phyloP scores from a whole-genome alignment of 2,113 vertebrate genomes.

The Rhinogobius similis region DNA sequence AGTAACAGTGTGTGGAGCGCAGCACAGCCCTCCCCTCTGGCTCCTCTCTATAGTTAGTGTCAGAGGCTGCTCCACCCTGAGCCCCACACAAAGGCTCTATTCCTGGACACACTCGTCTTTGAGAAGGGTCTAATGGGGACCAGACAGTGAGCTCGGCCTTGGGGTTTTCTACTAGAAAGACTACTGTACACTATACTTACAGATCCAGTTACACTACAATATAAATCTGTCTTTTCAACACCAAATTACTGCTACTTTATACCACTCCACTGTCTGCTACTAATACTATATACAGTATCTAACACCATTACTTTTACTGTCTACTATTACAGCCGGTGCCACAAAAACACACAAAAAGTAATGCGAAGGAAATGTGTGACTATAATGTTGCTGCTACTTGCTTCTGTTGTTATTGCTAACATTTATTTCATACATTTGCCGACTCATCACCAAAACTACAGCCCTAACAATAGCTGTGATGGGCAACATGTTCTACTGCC shows the following conservation, averaged over 20 bases:
- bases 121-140: conserved; percentile 6
- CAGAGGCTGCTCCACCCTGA: conserved; percentile 55
- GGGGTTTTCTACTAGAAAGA: not conserved
- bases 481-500: too few species aligned
- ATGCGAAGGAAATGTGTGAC: too few species aligned
- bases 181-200: not conserved
- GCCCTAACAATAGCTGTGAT: too few species aligned
- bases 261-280: not conserved
- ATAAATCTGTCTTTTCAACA: not conserved
- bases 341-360: too few species aligned
- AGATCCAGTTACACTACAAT: not conserved
- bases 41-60: conserved; percentile 45
- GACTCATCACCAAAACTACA: too few species aligned
- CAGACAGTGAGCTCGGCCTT: not conserved
- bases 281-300: not conserved
- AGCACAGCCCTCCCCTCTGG: conserved; percentile 14
- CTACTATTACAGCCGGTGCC: not conserved
- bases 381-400: too few species aligned
- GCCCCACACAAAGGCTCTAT: conserved; percentile 55
- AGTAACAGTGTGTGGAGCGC: conserved; percentile 6
- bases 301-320: not conserved
- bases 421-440: too few species aligned
- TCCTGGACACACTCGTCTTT: conserved; percentile 38
- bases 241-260: not conserved
- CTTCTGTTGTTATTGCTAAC: too few species aligned